Conservation (phyloP, 2,113 vertebrate genomes). For the Choloepus hoffmanni region DNA sequence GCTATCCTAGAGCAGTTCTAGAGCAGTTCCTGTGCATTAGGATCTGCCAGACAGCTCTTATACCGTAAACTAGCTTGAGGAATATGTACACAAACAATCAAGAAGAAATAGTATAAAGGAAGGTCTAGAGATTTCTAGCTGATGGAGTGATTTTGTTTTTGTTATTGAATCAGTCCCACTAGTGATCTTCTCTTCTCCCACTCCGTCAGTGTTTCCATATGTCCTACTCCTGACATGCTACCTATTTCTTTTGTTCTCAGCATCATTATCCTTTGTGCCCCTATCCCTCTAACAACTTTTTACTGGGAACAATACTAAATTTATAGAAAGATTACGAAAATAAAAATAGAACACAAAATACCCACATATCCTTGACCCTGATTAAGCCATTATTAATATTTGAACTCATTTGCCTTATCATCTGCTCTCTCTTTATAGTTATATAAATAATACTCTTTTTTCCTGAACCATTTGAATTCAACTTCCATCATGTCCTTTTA, state of each 20-base stretch:
- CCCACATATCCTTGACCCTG: background rate
- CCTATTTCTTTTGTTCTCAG: background rate
- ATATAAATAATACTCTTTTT: background rate
- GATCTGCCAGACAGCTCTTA: background rate
- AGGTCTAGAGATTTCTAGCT: background rate
- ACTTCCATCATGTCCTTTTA: background rate
- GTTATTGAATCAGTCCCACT: background rate
- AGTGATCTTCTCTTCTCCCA: background rate
- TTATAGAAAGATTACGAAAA: background rate
- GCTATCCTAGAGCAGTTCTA: background rate
- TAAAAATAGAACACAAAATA: conserved; percentile 28
- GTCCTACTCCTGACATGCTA: no score
- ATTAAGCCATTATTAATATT: background rate
- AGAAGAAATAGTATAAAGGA: background rate
- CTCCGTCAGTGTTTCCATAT: background rate
- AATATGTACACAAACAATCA: background rate
- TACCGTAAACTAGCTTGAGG: background rate
- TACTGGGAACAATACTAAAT: background rate
- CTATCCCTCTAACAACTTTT: background rate
- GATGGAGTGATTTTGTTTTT: background rate
- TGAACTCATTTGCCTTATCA: conserved; percentile 34
- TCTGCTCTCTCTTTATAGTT: conserved; percentile 11
- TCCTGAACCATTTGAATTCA: conserved; percentile 4
- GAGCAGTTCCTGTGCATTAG: background rate
- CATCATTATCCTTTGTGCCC: background rate